phyloP scores from a whole-genome alignment of 2,888 invertebrate species.

The Craniophora ligustri region DNA sequence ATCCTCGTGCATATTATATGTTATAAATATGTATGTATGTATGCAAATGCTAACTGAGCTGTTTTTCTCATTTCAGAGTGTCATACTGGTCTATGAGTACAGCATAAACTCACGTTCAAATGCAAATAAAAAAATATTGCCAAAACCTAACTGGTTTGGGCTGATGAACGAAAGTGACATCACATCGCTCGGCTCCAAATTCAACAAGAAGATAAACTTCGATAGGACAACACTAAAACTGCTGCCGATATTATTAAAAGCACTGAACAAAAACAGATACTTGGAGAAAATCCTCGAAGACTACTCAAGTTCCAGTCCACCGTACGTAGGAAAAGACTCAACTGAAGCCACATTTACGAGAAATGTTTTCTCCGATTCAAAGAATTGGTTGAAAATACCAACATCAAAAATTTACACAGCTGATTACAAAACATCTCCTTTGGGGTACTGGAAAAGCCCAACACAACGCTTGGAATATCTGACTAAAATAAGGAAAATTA shows the following conservation, averaged over 20 bases:
- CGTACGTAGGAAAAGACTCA: slow-evolving; percentile 53
- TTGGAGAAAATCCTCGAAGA: slow-evolving; percentile 70
- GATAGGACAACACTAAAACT: slow-evolving; percentile 69
- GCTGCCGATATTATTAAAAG: slow-evolving; percentile 73
- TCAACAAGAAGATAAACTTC: slow-evolving; percentile 62
- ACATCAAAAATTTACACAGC: slow-evolving; percentile 63
- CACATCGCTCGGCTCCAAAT: slow-evolving; percentile 61
- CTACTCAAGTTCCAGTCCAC: slow-evolving; percentile 60
- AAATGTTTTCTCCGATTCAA: slow-evolving; percentile 63
- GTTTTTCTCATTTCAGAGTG: slow-evolving; percentile 70
- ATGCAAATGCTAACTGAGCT: background rate
- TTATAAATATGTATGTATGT: too few relatives aligned
- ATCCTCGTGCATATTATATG: too few relatives aligned
- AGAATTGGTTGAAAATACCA: slow-evolving; percentile 67
- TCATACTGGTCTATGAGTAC: slow-evolving; percentile 77
- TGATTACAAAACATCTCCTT: slow-evolving; percentile 72
- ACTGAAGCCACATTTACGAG: slow-evolving; percentile 63
- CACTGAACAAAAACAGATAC: slow-evolving; percentile 70
- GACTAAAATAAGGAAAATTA: slow-evolving; percentile 73
- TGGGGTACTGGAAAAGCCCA: slow-evolving; percentile 65
- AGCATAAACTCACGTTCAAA: slow-evolving; percentile 62
- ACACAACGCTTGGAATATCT: slow-evolving; percentile 76
- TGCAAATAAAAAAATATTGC: slow-evolving; percentile 41
- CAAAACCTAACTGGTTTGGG: slow-evolving; percentile 66
- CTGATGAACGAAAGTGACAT: slow-evolving; percentile 68